Conservation (phyloP, 1,140 invertebrate genomes). For the Anthonomus grandis region DNA sequence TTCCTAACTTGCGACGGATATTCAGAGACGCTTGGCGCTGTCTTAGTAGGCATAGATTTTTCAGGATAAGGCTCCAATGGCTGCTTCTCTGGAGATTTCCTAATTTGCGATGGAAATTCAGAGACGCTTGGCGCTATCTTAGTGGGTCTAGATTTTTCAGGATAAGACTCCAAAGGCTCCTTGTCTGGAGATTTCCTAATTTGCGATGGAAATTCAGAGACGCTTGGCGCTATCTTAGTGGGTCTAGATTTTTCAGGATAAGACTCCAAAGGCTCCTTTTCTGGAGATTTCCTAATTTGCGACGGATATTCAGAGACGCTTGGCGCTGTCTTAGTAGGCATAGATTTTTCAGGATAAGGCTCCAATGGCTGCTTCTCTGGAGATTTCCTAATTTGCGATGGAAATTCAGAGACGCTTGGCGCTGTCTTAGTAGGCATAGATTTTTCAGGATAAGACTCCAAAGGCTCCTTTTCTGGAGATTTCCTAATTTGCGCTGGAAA, state of each 20-base stretch:
- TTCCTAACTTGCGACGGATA: conserved; percentile 30
- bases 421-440: conserved; percentile 21
- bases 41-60: conserved; percentile 16
- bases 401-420: conserved; percentile 33
- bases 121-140: conserved; percentile 19
- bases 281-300: conserved; percentile 26
- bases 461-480: conserved; percentile 24
- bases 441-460: conserved; percentile 22
- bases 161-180: conserved; percentile 14
- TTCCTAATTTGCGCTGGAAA: conserved; percentile 31
- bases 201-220: conserved; percentile 30
- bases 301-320: conserved; percentile 28
- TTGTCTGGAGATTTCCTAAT: conserved; percentile 26
- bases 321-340: conserved; percentile 17
- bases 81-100: conserved; percentile 28
- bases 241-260: conserved; percentile 22
- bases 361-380: conserved; percentile 30
- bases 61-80: conserved; percentile 25
- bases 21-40: conserved; percentile 19
- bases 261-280: conserved; percentile 19
- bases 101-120: conserved; percentile 32
- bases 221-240: conserved; percentile 15
- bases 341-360: conserved; percentile 23
- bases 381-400: conserved; percentile 36
- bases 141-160: conserved; percentile 19